Evolutionary conservation across 2,888 invertebrate genomes (phyloP), one percentile per base, ranked within the genome.

Genomic region (Nyleta sp.): DNA sequence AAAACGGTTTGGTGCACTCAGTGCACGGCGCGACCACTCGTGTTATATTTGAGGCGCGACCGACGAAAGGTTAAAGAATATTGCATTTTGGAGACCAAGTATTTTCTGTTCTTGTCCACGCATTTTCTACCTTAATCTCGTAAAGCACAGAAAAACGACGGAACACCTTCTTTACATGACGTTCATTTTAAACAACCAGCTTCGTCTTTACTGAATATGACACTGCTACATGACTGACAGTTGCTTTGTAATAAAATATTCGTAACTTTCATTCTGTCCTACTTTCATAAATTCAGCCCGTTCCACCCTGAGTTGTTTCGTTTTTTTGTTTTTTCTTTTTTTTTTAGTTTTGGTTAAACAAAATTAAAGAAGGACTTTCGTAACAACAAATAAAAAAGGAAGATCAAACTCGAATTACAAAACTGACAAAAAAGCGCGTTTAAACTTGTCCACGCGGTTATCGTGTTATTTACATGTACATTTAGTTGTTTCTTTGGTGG

Each of bases 271-370:
- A 40, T 70, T 64, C 24, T 57, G 46, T 44, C 70, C 62, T 75
- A 75, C 62, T 68, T 76, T 76, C 76, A 65, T 65, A 35, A 59
- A 50, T 64, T 76, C 76, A 76, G 57, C 71, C 76, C 71, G 44
- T 76, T 70, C 76, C 71, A 65, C 76, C 76, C 76, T 76, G 76
- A 70, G 76, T 71, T 76, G 52, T 76, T 70, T 75, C 40, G 18
- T 46, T 38, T 55, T 22, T 24, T 70, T 40, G 17, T n/a, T 55
- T 13, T 33, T 42, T 59, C 15, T 44, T 2, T 33, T 48, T 55
- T 11, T 18, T 13, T 42, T 35, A 0, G 24, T 7, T 28, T 24
- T 40, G 8, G n/a, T 38, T 20, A 42, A 18, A n/a, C 6, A 13
- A 60, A 46, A 10, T 35, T 33, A 42, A 17, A 15, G 42, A 7